Evolutionary conservation across 2,888 invertebrate species (phyloP).

Genomic region (Rhaphigaster nebulosa): DNA sequence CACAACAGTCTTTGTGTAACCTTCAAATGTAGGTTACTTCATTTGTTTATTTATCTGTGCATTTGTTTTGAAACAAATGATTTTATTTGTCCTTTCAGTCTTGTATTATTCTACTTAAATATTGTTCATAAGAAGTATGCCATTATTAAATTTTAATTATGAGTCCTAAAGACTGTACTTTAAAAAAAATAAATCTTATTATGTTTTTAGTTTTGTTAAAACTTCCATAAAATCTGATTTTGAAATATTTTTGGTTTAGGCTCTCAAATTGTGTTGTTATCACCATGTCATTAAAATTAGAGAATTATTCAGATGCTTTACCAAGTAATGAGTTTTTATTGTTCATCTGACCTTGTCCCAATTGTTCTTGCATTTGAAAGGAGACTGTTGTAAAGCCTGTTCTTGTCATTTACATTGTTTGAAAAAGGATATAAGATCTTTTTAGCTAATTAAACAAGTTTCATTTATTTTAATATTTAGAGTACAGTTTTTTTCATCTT

Average conservation of each 20-base stretch:
- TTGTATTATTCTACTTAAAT: not conserved
- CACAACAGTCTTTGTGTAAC: constrained; percentile 45
- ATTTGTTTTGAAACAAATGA: constrained; percentile 31
- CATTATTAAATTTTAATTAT: not conserved
- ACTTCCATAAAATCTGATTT: not conserved
- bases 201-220: not conserved
- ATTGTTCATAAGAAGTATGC: not conserved
- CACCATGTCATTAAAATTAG: not conserved
- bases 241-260: not conserved
- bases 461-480: not conserved
- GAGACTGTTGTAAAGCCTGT: not conserved
- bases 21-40: constrained; percentile 49
- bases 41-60: constrained; percentile 36
- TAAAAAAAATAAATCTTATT: not conserved
- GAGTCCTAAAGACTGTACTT: not conserved
- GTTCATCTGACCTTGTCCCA: constrained; percentile 15
- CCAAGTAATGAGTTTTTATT: constrained; percentile 8
- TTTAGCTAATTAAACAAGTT: not conserved
- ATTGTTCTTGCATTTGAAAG: not conserved
- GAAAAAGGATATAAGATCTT: not conserved
- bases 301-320: not conserved
- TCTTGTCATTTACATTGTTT: not conserved
- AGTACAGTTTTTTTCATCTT: not conserved
- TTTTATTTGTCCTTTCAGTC: not conserved
- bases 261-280: not conserved